These are phyloP conservation scores for Numida meleagris DNA, from an alignment of 2,113 vertebrate species.

Conservation along the genomic window DNA sequence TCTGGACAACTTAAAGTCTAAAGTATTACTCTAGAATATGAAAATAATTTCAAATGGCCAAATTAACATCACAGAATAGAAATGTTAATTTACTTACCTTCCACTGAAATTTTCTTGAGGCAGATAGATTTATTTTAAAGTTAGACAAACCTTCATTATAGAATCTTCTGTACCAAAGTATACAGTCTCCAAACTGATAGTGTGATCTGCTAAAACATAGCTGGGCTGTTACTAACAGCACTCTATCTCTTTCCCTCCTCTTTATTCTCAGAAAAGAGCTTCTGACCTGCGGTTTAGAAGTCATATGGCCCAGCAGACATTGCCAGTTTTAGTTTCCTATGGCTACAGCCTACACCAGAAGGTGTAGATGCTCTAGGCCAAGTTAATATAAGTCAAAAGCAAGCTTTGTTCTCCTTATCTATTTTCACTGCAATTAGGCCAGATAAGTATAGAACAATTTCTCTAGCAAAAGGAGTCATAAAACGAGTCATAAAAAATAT, in stretches of 20 bases:
- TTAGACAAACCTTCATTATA: neutral
- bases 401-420: neutral
- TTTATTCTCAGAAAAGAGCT: neutral
- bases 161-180: neutral
- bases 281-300: neutral
- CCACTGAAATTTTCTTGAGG: neutral
- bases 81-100: slow-evolving; percentile 48
- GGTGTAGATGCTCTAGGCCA: neutral
- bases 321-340: neutral
- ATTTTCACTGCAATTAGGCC: neutral
- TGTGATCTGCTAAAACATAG: neutral
- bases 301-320: neutral
- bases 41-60: neutral
- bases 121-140: neutral
- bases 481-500: neutral
- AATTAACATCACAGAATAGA: neutral
- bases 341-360: neutral
- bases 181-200: neutral
- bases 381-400: neutral
- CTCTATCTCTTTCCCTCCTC: neutral
- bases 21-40: neutral
- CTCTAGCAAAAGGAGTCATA: neutral
- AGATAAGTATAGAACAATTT: neutral
- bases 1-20: neutral
- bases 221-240: neutral